Conservation (phyloP, 2,797 vertebrate species). For the Gouania willdenowi region DNA sequence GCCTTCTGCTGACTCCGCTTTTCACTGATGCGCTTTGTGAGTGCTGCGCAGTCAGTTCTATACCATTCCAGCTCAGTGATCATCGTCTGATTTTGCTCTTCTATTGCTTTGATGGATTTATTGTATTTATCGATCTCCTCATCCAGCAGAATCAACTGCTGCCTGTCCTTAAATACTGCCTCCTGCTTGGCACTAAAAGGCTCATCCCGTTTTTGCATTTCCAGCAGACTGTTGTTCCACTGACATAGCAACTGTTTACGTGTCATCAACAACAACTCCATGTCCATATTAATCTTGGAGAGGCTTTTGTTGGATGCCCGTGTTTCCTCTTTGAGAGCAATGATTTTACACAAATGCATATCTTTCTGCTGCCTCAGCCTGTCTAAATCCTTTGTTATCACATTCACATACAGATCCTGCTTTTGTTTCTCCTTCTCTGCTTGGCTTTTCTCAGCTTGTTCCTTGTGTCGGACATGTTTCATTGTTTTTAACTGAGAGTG, state of each 20-base stretch:
- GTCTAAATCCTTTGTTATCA: too few relatives aligned
- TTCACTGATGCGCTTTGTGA: slow-evolving; percentile 74
- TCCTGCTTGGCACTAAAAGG: slow-evolving; percentile 76
- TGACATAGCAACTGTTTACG: slow-evolving; percentile 82
- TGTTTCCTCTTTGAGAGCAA: too few relatives aligned
- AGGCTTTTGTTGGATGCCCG: too few relatives aligned
- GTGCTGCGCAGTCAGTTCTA: slow-evolving; percentile 64
- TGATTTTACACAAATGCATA: too few relatives aligned
- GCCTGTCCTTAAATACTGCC: slow-evolving; percentile 42
- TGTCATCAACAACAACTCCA: slow-evolving; percentile 78
- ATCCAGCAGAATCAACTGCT: slow-evolving; percentile 73
- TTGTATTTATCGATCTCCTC: slow-evolving; percentile 77
- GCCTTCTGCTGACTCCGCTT: slow-evolving; percentile 74
- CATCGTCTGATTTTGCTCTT: slow-evolving; percentile 83
- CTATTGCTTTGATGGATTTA: slow-evolving; percentile 77
- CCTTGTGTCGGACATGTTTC: too few relatives aligned
- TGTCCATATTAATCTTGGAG: slow-evolving; percentile 85
- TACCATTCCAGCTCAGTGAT: slow-evolving; percentile 71
- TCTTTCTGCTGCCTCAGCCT: too few relatives aligned
- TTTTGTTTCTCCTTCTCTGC: too few relatives aligned
- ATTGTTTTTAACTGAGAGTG: too few relatives aligned
- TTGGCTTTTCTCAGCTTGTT: too few relatives aligned
- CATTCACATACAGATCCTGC: too few relatives aligned
- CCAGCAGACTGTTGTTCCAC: slow-evolving; percentile 83
- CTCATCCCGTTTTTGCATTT: slow-evolving; percentile 82